phyloP scores from a whole-genome alignment of 2,113 vertebrate species.

The Orientallactaga bullata region DNA sequence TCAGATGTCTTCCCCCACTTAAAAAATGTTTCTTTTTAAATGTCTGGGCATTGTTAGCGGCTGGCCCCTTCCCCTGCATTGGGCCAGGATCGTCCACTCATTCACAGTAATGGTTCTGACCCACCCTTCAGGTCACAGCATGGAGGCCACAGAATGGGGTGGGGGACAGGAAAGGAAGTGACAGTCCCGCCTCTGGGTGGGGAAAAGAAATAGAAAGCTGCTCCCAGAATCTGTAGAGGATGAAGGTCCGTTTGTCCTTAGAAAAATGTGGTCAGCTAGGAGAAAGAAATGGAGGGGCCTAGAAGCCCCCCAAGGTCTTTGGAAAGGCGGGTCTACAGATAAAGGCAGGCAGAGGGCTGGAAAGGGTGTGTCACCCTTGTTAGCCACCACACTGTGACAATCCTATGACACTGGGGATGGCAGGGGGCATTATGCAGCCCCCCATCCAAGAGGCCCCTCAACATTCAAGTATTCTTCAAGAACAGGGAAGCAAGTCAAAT shows the following conservation, averaged over 20 bases:
- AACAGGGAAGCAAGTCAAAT: constrained; percentile 83
- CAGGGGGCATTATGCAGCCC: not conserved
- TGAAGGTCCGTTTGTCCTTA: not conserved
- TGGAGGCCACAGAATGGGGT: not conserved
- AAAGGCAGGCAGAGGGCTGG: fast-evolving
- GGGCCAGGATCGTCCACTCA: not conserved
- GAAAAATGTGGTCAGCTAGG: not conserved
- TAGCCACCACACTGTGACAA: not conserved
- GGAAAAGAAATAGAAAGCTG: not conserved
- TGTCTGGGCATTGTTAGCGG: constrained; percentile 7
- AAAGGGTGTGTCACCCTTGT: not conserved
- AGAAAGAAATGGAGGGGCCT: not conserved
- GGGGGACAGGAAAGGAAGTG: not conserved
- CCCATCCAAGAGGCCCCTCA: constrained; percentile 44
- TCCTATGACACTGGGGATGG: not conserved
- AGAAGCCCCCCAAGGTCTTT: constrained; percentile 24
- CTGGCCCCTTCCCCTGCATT: not conserved
- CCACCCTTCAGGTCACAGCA: constrained; percentile 1
- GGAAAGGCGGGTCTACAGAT: constrained; percentile 68
- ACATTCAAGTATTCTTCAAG: constrained; percentile 88
- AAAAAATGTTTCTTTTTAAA: constrained; percentile 62
- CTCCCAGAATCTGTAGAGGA: not conserved
- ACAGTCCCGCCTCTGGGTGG: not conserved
- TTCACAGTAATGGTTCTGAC: constrained; percentile 86
- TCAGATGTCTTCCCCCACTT: constrained; percentile 87